A percentile compares a stretch with the other conserved stretches of the same genome.
These are phyloP conservation scores for Diplazon laetatorius DNA, from an alignment of 2,888 invertebrate species.

Conservation along the genomic window DNA sequence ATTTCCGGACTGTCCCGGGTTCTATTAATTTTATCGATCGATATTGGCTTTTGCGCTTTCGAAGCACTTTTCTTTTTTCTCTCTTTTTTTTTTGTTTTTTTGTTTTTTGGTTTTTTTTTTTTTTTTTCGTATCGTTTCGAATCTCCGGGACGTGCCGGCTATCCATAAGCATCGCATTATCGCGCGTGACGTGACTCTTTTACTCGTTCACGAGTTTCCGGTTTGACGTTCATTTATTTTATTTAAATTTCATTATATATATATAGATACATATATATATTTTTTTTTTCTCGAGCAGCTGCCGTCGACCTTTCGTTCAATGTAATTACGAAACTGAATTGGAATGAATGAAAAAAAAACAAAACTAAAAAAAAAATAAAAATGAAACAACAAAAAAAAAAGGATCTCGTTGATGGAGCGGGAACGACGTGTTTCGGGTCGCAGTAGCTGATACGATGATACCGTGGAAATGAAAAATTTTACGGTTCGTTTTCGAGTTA, in stretches of 20 bases:
- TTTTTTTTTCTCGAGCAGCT: background rate
- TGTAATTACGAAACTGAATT: slow-evolving; percentile 17
- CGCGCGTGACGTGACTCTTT: slow-evolving; percentile 1
- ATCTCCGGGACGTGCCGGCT: background rate
- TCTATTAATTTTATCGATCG: slow-evolving; percentile 5
- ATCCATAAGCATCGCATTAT: background rate
- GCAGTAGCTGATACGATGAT: too few species aligned
- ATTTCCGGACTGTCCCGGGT: background rate
- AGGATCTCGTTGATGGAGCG: too few species aligned
- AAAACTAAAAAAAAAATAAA: too few species aligned
- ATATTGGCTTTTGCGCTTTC: background rate
- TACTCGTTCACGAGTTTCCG: slow-evolving; percentile 4
- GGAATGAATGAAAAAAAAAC: too few species aligned
- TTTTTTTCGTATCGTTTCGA: background rate
- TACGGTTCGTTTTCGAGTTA: background rate
- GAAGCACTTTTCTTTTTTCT: background rate
- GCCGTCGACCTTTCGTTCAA: slow-evolving; percentile 10
- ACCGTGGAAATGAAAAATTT: background rate
- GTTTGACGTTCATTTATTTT: slow-evolving; percentile 21
- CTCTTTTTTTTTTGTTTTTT: background rate
- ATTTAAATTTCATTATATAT: too few species aligned
- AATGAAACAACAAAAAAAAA: too few species aligned
- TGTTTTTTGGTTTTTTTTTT: too few species aligned
- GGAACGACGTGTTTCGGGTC: too few species aligned
- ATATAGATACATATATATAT: too few species aligned